Percentiles rank a stretch among this genome's conserved stretches.
Conservation (phyloP, 1,140 invertebrate genomes). For the Zaprionus taronus region DNA sequence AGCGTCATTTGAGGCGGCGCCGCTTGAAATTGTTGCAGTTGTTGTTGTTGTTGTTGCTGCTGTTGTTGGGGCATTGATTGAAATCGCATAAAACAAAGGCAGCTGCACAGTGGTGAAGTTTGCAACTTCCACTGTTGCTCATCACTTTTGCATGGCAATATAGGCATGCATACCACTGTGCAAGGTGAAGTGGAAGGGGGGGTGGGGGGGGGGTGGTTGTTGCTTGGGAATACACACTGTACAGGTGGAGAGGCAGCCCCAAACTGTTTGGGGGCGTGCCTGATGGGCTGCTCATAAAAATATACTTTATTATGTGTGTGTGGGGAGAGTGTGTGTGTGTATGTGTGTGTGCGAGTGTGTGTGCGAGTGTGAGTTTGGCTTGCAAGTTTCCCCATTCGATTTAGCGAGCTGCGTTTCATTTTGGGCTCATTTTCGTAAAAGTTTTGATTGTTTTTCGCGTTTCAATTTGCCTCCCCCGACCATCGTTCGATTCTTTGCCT, state of each 20-base stretch:
- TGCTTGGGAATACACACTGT: background rate
- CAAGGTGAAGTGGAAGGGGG: background rate
- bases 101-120: background rate
- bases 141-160: background rate
- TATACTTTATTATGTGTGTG: conserved; percentile 27
- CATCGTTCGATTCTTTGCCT: background rate
- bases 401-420: conserved; percentile 23
- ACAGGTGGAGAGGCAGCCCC: background rate
- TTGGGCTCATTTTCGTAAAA: conserved; percentile 56
- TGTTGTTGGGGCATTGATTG: conserved; percentile 63
- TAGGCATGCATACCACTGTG: background rate
- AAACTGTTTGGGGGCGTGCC: conserved; percentile 1
- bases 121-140: background rate
- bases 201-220: background rate
- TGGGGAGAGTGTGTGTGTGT: background rate
- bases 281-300: conserved; percentile 40
- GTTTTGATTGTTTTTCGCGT: conserved; percentile 76
- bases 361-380: background rate
- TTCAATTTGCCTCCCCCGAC: conserved; percentile 49
- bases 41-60: conserved; percentile 31
- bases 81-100: conserved; percentile 75
- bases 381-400: conserved; percentile 46
- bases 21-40: conserved; percentile 70
- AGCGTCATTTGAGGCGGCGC: conserved; percentile 80
- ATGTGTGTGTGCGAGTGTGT: background rate